Percentiles rank a stretch among this genome's conserved stretches.
Evolutionary conservation across 37 sponge, comb jelly and placozoan genomes (phyloP).

Genomic region (Dysidea cf. avara): DNA sequence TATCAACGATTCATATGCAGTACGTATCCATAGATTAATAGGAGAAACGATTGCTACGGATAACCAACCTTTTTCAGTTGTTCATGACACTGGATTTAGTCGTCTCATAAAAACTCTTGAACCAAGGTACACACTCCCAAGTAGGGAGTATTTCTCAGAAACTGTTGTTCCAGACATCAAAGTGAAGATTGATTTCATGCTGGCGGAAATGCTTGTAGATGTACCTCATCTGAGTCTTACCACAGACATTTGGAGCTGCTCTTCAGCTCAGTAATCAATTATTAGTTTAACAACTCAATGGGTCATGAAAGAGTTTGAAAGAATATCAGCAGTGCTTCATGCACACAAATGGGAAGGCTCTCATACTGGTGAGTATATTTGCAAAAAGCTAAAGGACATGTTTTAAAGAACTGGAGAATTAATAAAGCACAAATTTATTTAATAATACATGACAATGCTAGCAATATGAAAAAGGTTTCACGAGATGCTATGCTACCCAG

Average conservation of each 20-base stretch:
- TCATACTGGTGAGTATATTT: constrained; percentile 40
- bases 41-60: constrained; percentile 40
- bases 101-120: not conserved
- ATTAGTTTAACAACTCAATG: constrained; percentile 41
- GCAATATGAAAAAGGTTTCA: constrained; percentile 17
- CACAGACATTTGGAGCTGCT: constrained; percentile 35
- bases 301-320: constrained; percentile 20
- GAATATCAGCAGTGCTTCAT: constrained; percentile 24
- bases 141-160: constrained; percentile 39
- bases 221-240: constrained; percentile 47
- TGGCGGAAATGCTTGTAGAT: not conserved
- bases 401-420: constrained; percentile 32
- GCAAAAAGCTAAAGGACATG: constrained; percentile 15
- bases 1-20: constrained; percentile 43
- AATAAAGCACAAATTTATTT: not conserved
- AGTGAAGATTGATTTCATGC: not conserved
- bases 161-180: constrained; percentile 8
- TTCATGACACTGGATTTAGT: constrained; percentile 38
- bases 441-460: constrained; percentile 20
- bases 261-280: constrained; percentile 6
- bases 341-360: constrained; percentile 8
- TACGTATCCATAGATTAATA: constrained; percentile 10
- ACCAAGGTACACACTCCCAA: constrained; percentile 36
- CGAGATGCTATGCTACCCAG: not conserved
- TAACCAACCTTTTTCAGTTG: constrained; percentile 33